phyloP scores from a whole-genome alignment of 1,140 invertebrate species.

The Condylostylus longicornis region DNA sequence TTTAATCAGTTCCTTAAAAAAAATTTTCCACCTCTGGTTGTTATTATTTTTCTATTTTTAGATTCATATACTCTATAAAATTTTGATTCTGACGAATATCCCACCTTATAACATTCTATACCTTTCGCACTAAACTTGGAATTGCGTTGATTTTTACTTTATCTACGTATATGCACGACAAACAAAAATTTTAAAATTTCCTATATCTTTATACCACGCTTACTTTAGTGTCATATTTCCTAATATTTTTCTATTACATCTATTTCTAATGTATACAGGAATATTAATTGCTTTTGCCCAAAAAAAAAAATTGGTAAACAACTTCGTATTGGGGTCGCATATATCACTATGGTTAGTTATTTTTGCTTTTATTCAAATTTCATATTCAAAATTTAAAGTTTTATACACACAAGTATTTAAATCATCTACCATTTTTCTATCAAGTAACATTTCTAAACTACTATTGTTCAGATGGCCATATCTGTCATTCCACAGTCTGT shows the following conservation, averaged over 20 bases:
- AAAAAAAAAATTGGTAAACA: constrained; percentile 16
- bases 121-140: constrained; percentile 11
- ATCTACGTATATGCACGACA: constrained; percentile 14
- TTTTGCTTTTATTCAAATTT: constrained; percentile 20
- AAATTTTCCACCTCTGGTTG: constrained; percentile 10
- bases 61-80: constrained; percentile 20
- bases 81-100: constrained; percentile 13
- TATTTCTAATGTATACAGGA: constrained; percentile 15
- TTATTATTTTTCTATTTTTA: constrained; percentile 13
- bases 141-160: constrained; percentile 13
- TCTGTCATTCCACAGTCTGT: constrained; percentile 1
- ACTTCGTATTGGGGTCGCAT: constrained; percentile 24
- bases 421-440: constrained; percentile 1
- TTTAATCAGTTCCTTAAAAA: neutral
- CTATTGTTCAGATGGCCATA: constrained; percentile 3
- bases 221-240: constrained; percentile 19
- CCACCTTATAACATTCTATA: constrained; percentile 12
- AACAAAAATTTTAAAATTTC: constrained; percentile 17
- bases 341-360: constrained; percentile 27
- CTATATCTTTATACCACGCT: constrained; percentile 15
- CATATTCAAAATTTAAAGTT: constrained; percentile 9
- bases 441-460: neutral
- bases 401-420: constrained; percentile 2
- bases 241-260: neutral
- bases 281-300: constrained; percentile 23